phyloP scores from a whole-genome alignment of 2,113 vertebrate genomes.

The Chionodraco myersi region DNA sequence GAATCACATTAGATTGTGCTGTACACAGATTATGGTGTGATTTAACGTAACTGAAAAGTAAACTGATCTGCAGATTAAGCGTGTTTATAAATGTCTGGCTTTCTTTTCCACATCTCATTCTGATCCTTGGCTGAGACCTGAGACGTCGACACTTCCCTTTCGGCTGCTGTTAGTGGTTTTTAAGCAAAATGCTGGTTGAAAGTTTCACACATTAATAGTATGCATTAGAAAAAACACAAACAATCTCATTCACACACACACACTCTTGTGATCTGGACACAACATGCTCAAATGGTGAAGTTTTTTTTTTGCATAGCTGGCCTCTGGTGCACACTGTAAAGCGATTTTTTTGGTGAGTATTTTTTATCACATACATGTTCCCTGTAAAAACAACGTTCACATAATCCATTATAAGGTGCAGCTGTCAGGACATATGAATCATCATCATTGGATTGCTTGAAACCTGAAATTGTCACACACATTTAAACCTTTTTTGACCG shows the following conservation, averaged over 20 bases:
- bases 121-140: conserved; percentile 55
- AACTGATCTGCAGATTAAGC: not conserved
- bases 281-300: conserved; percentile 87
- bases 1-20: not conserved
- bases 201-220: conserved; percentile 84
- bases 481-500: conserved; percentile 11
- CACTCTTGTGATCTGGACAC: conserved; percentile 84
- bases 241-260: conserved; percentile 56
- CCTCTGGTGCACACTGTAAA: conserved; percentile 73
- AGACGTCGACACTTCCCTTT: conserved; percentile 74
- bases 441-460: not conserved
- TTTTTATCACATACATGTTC: not conserved
- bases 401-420: conserved; percentile 16
- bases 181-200: conserved; percentile 97
- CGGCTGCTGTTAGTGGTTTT: conserved; percentile 95
- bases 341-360: not conserved
- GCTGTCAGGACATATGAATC: not conserved
- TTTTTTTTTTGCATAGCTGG: conserved; percentile 75
- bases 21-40: too few species aligned
- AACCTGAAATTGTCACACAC: conserved; percentile 33
- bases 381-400: conserved; percentile 20
- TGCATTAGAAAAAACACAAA: conserved; percentile 81
- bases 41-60: not conserved
- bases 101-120: conserved; percentile 44
- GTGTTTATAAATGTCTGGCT: conserved; percentile 26